Percentiles rank a stretch among this genome's conserved stretches.
These are phyloP conservation scores for Aspiorhynchus laticeps DNA, from an alignment of 2,113 vertebrate genomes.

Conservation along the genomic window DNA sequence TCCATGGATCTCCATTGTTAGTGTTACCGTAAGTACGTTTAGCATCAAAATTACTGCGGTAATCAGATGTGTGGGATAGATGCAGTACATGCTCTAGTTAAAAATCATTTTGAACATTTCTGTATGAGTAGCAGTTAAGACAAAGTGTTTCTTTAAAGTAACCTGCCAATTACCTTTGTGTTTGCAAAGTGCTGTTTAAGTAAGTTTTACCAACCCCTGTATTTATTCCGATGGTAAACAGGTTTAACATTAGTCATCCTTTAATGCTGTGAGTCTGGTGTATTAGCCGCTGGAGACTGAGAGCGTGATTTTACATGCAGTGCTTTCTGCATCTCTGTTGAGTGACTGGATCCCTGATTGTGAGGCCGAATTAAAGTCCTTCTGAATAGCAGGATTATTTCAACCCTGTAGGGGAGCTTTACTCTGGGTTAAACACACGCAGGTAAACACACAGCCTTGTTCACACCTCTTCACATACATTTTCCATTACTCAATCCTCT, in stretches of 20 bases:
- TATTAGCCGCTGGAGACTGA: background rate
- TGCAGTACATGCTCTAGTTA: background rate
- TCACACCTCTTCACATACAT: constrained; percentile 29
- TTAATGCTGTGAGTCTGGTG: constrained; percentile 1
- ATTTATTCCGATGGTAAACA: constrained; percentile 8
- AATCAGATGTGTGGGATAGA: background rate
- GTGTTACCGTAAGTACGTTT: background rate
- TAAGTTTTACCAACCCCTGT: background rate
- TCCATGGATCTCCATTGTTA: background rate
- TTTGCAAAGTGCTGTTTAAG: constrained; percentile 12
- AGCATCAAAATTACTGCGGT: background rate
- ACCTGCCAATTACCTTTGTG: background rate
- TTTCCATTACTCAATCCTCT: constrained; percentile 21
- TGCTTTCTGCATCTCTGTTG: constrained; percentile 5
- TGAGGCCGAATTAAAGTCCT: constrained; percentile 38
- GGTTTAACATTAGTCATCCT: constrained; percentile 30
- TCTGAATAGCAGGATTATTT: constrained; percentile 48
- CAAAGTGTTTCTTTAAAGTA: background rate
- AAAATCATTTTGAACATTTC: background rate
- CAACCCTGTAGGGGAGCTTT: constrained; percentile 39
- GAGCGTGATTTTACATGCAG: background rate
- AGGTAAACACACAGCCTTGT: constrained; percentile 12
- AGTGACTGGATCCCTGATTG: constrained; percentile 20
- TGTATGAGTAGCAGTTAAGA: background rate
- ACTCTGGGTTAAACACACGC: constrained; percentile 11